A percentile compares a stretch with the other conserved stretches of the same genome.
Conservation (phyloP, 2,113 vertebrate genomes). For the Albula glossodonta region DNA sequence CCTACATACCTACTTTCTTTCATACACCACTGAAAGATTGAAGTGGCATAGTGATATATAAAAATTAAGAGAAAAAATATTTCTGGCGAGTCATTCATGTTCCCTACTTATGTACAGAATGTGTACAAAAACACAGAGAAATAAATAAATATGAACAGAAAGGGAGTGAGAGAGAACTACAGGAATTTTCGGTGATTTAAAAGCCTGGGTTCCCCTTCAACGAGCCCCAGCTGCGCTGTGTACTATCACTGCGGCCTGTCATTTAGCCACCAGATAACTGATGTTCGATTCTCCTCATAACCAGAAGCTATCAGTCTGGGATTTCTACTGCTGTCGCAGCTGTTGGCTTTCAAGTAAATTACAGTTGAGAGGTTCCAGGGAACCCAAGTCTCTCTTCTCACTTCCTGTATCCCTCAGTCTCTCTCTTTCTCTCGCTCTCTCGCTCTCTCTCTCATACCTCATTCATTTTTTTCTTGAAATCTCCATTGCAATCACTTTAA, state of each 20-base stretch:
- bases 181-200: conserved; percentile 68
- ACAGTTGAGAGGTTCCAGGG: conserved; percentile 62
- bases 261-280: conserved; percentile 70
- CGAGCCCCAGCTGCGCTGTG: conserved; percentile 61
- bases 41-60: no score
- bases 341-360: conserved; percentile 71
- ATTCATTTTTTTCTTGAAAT: conserved; percentile 9
- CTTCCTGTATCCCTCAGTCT: conserved; percentile 31
- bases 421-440: neutral
- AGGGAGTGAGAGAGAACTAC: conserved; percentile 49
- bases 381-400: conserved; percentile 48
- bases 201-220: conserved; percentile 51
- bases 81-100: neutral
- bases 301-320: conserved; percentile 70
- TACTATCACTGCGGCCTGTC: conserved; percentile 69
- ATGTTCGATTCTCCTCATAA: conserved; percentile 70
- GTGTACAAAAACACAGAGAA: neutral
- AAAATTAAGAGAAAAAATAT: no score
- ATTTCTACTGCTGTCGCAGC: conserved; percentile 63
- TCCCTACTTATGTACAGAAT: neutral
- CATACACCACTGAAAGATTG: no score
- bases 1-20: neutral
- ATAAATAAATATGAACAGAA: neutral
- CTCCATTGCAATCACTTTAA: conserved; percentile 19
- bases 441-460: conserved; percentile 28